phyloP scores from a whole-genome alignment of 2,113 vertebrate species.

The Aythya baeri region DNA sequence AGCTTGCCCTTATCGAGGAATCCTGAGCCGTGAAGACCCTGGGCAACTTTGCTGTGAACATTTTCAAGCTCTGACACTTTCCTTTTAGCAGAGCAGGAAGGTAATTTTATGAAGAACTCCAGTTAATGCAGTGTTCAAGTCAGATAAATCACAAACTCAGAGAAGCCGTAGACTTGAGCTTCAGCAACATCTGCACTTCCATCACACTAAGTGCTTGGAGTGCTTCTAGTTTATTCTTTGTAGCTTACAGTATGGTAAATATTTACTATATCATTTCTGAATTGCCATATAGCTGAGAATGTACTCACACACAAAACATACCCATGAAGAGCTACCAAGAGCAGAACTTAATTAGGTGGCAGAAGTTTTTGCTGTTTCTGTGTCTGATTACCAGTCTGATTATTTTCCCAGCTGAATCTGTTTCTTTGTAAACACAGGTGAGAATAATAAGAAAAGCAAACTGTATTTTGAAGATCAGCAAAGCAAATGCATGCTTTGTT shows the following conservation, averaged over 20 bases:
- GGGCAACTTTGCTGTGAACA: background rate
- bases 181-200: background rate
- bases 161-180: background rate
- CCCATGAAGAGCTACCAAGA: background rate
- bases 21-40: background rate
- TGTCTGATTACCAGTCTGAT: background rate
- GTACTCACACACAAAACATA: background rate
- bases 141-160: background rate
- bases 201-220: background rate
- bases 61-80: background rate
- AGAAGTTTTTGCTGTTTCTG: constrained; percentile 5
- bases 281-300: background rate
- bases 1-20: background rate
- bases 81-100: background rate
- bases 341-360: background rate
- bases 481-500: background rate
- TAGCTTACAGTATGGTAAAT: background rate
- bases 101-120: background rate
- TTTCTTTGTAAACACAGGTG: constrained; percentile 18
- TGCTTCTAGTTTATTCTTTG: background rate
- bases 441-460: background rate
- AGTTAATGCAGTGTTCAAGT: background rate
- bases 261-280: constrained; percentile 27
- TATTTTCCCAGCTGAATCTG: background rate
- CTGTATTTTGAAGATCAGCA: background rate